Conservation (phyloP, 2,797 vertebrate genomes). For the Steatocranus sp. region DNA sequence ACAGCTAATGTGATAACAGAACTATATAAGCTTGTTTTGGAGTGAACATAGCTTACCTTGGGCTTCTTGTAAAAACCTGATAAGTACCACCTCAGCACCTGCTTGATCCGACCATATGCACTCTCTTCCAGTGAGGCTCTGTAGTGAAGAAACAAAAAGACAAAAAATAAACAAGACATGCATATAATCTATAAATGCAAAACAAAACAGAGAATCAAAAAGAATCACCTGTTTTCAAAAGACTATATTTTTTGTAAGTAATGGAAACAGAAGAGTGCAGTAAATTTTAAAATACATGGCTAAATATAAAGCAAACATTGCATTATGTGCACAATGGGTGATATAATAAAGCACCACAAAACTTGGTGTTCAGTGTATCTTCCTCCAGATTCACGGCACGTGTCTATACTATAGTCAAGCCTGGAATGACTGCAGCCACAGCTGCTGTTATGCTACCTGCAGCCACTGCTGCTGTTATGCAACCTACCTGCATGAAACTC, state of each 20-base stretch:
- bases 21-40: neutral
- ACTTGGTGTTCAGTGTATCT: neutral
- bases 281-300: accelerated
- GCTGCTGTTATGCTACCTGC: neutral
- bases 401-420: neutral
- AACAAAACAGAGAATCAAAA: neutral
- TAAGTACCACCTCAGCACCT: constrained; percentile 93
- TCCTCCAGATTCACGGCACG: neutral
- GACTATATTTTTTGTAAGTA: neutral
- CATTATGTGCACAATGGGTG: neutral
- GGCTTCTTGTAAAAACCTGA: constrained; percentile 99
- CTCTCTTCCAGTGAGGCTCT: constrained; percentile 83
- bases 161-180: neutral
- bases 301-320: neutral
- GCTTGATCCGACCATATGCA: constrained; percentile 88
- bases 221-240: neutral
- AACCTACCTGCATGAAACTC: neutral
- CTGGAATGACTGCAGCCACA: neutral
- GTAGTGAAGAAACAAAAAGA: neutral
- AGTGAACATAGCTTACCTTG: constrained; percentile 75
- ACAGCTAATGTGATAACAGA: neutral
- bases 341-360: neutral
- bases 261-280: accelerated
- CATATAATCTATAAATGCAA: accelerated
- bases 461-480: accelerated